Conservation (phyloP, 1,140 invertebrate species). For the Zaprionus africanus region DNA sequence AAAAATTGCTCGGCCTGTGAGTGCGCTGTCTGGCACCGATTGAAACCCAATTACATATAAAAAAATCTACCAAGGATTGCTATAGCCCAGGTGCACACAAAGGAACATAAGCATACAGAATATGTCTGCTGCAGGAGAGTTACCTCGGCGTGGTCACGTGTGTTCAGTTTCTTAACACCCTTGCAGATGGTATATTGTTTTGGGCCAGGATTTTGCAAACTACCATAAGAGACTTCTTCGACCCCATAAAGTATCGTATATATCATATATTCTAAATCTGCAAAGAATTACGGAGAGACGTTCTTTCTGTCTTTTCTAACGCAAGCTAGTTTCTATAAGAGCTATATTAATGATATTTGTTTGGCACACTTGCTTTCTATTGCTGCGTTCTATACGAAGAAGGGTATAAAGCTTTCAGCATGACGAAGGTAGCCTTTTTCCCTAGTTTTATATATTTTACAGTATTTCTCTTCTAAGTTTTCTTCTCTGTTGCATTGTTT, state of each 20-base stretch:
- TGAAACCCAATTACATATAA: slow-evolving; percentile 62
- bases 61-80: not conserved
- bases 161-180: not conserved
- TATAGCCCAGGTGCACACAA: not conserved
- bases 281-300: not conserved
- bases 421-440: not conserved
- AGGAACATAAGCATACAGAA: not conserved
- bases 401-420: no score
- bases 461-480: slow-evolving; percentile 6
- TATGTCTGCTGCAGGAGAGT: not conserved
- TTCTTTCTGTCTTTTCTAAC: no score
- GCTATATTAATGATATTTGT: no score
- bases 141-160: slow-evolving; percentile 65
- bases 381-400: no score
- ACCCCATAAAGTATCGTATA: no score
- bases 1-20: slow-evolving; percentile 44
- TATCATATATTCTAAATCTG: no score
- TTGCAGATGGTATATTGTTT: no score
- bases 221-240: no score
- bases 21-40: slow-evolving; percentile 29
- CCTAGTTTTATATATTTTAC: not conserved
- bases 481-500: slow-evolving; percentile 33
- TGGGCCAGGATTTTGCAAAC: no score
- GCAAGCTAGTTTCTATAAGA: no score
- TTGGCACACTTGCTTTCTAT: no score